phyloP scores from a whole-genome alignment of 1,140 invertebrate species.

The Lamellibrachia luymesi region DNA sequence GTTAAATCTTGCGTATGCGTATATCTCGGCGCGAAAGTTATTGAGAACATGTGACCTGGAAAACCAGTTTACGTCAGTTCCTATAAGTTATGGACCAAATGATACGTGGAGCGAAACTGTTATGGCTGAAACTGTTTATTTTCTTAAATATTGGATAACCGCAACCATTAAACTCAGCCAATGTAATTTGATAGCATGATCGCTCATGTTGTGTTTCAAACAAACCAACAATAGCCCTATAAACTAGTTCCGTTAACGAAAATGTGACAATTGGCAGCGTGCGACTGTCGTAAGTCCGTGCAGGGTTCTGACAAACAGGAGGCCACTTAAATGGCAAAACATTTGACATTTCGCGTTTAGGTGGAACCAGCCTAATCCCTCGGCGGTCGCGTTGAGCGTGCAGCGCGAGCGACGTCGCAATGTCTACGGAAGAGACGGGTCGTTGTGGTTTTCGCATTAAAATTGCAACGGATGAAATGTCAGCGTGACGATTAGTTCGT shows the following conservation, averaged over 20 bases:
- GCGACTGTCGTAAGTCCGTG: not conserved
- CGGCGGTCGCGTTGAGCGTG: not conserved
- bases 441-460: not conserved
- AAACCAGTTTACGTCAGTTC: too few relatives aligned
- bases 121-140: not conserved
- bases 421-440: not conserved
- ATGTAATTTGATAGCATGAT: not conserved
- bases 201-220: not conserved
- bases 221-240: not conserved
- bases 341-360: slow-evolving; percentile 5
- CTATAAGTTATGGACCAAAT: too few relatives aligned
- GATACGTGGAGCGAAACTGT: too few relatives aligned
- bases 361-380: not conserved
- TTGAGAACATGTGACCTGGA: too few relatives aligned
- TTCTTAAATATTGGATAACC: not conserved
- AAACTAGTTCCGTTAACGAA: not conserved
- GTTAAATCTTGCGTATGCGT: too few relatives aligned
- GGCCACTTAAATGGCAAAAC: not conserved
- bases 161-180: not conserved
- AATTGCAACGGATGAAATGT: slow-evolving; percentile 5
- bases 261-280: not conserved
- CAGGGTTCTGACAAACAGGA: not conserved
- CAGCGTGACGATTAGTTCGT: not conserved
- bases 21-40: too few relatives aligned
- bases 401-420: not conserved